phyloP scores from a whole-genome alignment of 1,140 invertebrate genomes.

The Glossosoma conforme region DNA sequence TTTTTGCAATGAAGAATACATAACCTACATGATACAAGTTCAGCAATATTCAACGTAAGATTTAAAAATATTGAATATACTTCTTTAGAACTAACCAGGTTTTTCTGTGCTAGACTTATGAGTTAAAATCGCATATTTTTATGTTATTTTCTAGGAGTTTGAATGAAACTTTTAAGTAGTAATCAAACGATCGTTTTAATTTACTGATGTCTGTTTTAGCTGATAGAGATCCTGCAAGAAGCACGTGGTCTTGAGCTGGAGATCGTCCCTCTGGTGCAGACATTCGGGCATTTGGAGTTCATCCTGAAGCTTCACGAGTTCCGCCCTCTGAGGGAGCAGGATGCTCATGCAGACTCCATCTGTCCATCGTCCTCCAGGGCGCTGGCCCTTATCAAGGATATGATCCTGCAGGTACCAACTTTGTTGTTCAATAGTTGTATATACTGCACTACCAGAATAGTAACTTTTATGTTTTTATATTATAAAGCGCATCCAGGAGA shows the following conservation, averaged over 20 bases:
- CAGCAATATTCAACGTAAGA: no score
- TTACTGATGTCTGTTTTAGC: no score
- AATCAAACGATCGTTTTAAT: no score
- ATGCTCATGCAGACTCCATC: slow-evolving; percentile 72
- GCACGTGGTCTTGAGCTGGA: slow-evolving; percentile 52
- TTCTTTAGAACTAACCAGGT: no score
- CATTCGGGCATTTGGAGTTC: slow-evolving; percentile 93
- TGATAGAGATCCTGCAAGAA: slow-evolving; percentile 34
- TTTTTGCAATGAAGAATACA: no score
- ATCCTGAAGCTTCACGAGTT: slow-evolving; percentile 78
- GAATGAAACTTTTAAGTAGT: no score
- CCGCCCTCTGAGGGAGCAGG: slow-evolving; percentile 70
- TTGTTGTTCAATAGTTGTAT: no score
- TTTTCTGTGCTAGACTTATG: no score
- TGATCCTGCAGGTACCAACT: slow-evolving; percentile 74
- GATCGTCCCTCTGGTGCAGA: slow-evolving; percentile 90
- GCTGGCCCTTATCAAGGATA: slow-evolving; percentile 62
- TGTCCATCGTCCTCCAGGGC: slow-evolving; percentile 76
- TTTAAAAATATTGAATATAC: no score
- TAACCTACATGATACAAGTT: no score
- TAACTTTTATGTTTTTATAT: neutral
- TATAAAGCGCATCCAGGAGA: neutral
- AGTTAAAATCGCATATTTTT: no score
- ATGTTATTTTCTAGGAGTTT: no score
- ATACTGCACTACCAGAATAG: neutral